These are phyloP conservation scores for Sussaba pulchella DNA, from an alignment of 2,888 invertebrate species.

Conservation along the genomic window DNA sequence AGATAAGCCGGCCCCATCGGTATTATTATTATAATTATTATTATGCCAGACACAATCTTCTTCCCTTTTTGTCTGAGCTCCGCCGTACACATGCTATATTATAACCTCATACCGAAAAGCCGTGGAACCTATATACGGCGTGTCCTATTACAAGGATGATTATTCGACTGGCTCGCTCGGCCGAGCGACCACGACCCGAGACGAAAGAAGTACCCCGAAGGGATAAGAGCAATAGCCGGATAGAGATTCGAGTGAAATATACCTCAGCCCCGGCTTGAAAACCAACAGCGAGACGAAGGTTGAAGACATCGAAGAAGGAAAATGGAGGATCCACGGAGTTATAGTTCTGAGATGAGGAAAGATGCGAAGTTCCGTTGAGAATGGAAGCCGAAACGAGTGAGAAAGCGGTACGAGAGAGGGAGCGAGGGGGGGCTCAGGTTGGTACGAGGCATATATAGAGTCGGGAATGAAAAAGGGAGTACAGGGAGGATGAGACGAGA, in stretches of 20 bases:
- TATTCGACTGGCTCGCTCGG: slow-evolving; percentile 71
- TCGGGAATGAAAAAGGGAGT: slow-evolving; percentile 52
- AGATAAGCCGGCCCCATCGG: slow-evolving; percentile 70
- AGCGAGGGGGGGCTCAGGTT: slow-evolving; percentile 9
- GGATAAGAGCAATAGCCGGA: slow-evolving; percentile 17
- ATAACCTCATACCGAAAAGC: slow-evolving; percentile 2
- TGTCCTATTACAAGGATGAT: slow-evolving; percentile 75
- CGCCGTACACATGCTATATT: slow-evolving; percentile 16
- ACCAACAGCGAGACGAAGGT: slow-evolving; percentile 22
- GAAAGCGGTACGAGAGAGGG: slow-evolving; percentile 33
- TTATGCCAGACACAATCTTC: slow-evolving; percentile 61
- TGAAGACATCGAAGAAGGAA: slow-evolving; percentile 45
- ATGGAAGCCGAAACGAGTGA: slow-evolving; percentile 51
- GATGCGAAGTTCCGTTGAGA: slow-evolving; percentile 45
- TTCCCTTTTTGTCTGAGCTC: slow-evolving; percentile 10
- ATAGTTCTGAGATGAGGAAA: slow-evolving; percentile 23
- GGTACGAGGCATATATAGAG: slow-evolving; percentile 24
- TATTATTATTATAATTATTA: slow-evolving; percentile 64
- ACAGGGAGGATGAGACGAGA: slow-evolving; percentile 69
- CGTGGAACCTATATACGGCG: slow-evolving; percentile 64
- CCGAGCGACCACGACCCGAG: slow-evolving; percentile 17
- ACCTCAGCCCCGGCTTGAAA: slow-evolving; percentile 32
- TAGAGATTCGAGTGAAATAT: slow-evolving; percentile 16
- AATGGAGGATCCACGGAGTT: slow-evolving; percentile 24
- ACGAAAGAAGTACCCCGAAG: slow-evolving; percentile 25